Evolutionary conservation across 2,888 invertebrate species (phyloP), one percentile per base, ranked within the genome.

Genomic region (Pecten maximus): DNA sequence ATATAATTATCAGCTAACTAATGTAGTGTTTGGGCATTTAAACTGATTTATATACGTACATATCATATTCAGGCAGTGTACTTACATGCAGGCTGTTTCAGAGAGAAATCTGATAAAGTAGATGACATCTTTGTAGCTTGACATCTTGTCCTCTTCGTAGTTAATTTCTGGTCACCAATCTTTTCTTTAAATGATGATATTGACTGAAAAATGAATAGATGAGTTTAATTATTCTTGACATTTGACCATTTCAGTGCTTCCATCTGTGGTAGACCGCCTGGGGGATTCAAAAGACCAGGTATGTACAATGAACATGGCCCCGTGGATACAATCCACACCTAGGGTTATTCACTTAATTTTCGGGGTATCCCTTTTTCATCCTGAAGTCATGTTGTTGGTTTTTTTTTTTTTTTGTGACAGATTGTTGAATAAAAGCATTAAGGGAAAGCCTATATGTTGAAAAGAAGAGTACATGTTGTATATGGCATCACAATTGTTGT

Each of bases 201-300:
- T n/a, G 2, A 23, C 54, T 54, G 54, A 54, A 54, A 48, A 48
- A 54, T 54, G 2, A 54, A 54, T 23, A 54, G 54, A 54, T 3
- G 23, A 54, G 54, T 54, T 54, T 19, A 54, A 3, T 54, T 0
- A 54, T 23, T 19, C 23, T n/a, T 54, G 54, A 23, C 19, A n/a
- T 54, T 54, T 19, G 54, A 54, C n/a, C 54, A 3, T 93, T 93
- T 90, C 93, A 94, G 94, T 93, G 39, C 89, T 94, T 28, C 89
- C 94, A 19, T 93, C 91, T 48, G 93, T 93, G 50, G 92, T 94
- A 39, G 97, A 97, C 94, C 95, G 97, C 90, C 95, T 97, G 35
- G 97, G 97, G 60, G 97, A 97, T 93, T 95, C 95, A 88, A 97
- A 97, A 93, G 97, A 97, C 91, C 96, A 96, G 94, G 97, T 97